phyloP scores from a whole-genome alignment of 1,140 invertebrate genomes.

The Pinna nobilis region DNA sequence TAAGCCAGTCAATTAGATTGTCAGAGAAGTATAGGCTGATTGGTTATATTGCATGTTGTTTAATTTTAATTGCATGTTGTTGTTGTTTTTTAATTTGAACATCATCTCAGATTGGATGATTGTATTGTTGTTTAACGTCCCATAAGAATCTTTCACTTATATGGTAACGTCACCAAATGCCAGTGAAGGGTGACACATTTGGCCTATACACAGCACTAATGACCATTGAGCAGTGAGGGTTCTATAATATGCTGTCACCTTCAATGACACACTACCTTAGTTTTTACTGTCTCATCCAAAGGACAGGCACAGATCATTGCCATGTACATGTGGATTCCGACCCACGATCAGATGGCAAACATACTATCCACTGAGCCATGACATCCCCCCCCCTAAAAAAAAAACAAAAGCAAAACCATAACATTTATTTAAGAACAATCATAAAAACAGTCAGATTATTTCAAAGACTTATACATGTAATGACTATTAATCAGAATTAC shows the following conservation, averaged over 20 bases:
- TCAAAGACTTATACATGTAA: background rate
- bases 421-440: background rate
- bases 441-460: background rate
- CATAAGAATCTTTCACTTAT: too few species aligned
- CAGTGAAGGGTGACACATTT: too few species aligned
- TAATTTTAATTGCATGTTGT: background rate
- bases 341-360: too few species aligned
- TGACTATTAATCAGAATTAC: constrained; percentile 30
- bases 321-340: background rate
- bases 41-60: too few species aligned
- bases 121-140: too few species aligned
- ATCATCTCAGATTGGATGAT: background rate
- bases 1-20: background rate
- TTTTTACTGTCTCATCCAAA: too few species aligned
- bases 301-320: too few species aligned
- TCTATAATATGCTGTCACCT: background rate
- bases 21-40: background rate
- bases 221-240: too few species aligned
- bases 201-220: too few species aligned
- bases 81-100: background rate
- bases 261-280: too few species aligned
- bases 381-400: background rate
- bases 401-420: background rate
- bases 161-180: too few species aligned
- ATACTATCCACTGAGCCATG: too few species aligned